Percentiles rank a stretch among this genome's conserved stretches.
phyloP scores from a whole-genome alignment of 2,888 invertebrate species.

The Diplazon laetatorius region DNA sequence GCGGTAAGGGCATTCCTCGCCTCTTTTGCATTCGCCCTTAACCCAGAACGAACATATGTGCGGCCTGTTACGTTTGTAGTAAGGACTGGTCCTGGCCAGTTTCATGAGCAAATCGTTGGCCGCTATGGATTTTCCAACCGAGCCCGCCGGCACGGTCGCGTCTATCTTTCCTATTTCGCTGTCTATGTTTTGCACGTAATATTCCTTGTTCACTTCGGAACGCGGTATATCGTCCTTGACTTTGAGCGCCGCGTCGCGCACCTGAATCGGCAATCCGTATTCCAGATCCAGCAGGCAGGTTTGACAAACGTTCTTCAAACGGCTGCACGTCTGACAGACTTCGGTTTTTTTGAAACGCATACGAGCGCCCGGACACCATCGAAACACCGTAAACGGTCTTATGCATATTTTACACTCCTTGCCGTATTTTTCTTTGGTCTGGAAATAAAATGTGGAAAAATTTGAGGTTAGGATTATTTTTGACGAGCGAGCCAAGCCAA shows the following conservation, averaged over 20 bases:
- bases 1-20: conserved; percentile 97
- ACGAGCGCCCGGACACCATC: conserved; percentile 97
- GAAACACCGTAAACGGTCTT: conserved; percentile 96
- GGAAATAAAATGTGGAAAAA: no score
- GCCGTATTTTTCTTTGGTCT: conserved; percentile 97
- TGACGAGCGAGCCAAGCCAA: no score
- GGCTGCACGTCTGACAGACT: conserved; percentile 97
- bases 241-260: conserved; percentile 95
- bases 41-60: conserved; percentile 99
- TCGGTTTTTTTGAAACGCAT: conserved; percentile 99
- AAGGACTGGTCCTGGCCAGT: conserved; percentile 95
- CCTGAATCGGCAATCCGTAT: conserved; percentile 94
- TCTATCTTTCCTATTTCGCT: conserved; percentile 86
- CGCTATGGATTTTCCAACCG: conserved; percentile 89
- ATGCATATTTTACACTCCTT: conserved; percentile 98
- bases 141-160: conserved; percentile 84
- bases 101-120: conserved; percentile 92
- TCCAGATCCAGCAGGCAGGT: conserved; percentile 97
- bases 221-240: conserved; percentile 95
- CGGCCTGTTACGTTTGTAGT: conserved; percentile 96
- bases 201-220: conserved; percentile 97
- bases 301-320: conserved; percentile 97
- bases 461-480: no score
- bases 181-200: conserved; percentile 96
- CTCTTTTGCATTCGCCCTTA: conserved; percentile 98